Evolutionary conservation across 2,797 vertebrate genomes (phyloP).

Genomic region (Gallinago nigripennis): DNA sequence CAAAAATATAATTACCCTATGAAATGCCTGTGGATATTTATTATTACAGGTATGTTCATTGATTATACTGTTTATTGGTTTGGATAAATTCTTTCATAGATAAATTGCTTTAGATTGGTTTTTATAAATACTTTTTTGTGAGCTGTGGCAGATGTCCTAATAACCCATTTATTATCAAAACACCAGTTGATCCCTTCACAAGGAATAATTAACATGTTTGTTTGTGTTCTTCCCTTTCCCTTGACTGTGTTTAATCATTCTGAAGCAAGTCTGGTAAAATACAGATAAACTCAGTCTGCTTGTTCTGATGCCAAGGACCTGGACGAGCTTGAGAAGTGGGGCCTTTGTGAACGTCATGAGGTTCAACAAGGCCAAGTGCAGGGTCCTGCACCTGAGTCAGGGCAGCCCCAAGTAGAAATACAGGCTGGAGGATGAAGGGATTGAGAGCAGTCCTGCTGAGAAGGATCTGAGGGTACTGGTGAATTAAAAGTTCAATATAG

Average conservation of each 20-base stretch:
- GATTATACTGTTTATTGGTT: not conserved
- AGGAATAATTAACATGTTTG: fast-evolving
- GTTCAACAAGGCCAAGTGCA: not conserved
- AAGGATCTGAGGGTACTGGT: not conserved
- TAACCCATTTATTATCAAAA: not conserved
- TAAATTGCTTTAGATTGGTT: not conserved
- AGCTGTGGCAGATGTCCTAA: not conserved
- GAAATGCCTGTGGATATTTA: not conserved
- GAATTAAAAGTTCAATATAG: not conserved
- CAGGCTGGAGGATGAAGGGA: not conserved
- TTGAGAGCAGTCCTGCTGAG: not conserved
- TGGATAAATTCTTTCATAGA: not conserved
- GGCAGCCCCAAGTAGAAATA: fast-evolving
- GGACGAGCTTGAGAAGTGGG: not conserved
- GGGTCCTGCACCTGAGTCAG: not conserved
- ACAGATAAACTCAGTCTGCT: not conserved
- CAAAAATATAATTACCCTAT: not conserved
- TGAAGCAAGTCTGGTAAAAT: not conserved
- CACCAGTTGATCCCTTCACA: not conserved
- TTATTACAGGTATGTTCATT: not conserved
- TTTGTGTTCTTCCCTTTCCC: not conserved
- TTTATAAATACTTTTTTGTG: not conserved
- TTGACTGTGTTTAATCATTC: not conserved
- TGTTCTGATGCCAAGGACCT: not conserved
- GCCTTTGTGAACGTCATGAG: fast-evolving